Base-by-base conservation (phyloP, 92 coral and sea anemone species). In the Epizoanthus stellaris region DNA sequence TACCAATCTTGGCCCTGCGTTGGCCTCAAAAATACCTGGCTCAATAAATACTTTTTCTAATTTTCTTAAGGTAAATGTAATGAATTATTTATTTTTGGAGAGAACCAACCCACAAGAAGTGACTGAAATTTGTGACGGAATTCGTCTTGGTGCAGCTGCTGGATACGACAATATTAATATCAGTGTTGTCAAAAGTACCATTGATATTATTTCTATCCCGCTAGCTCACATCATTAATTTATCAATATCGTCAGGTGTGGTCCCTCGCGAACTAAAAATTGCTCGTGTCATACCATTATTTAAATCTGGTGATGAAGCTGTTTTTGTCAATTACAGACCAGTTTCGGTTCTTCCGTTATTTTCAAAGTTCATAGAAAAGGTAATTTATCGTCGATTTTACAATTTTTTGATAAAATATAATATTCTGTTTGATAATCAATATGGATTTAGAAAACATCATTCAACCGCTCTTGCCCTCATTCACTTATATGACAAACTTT, bases 361-460 rank as follows among this genome's bases (percentile, higher is more conserved):
- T 30, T 80, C 85, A 5, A 86, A 86, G 45, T 67, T 86, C n/a
- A 62, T 86, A 15, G 89, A 86, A 69, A 86, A 61, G 56, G 71
- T 86, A 30, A 60, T 85, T 23, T 85, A 63, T 61, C 73, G 40
- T 34, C 88, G 82, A 34, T 74, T 73, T 64, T 19, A 36, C 36
- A 53, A 34, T 36, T 85, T 17, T 85, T 38, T 85, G n/a, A 66
- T 56, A 57, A 85, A 58, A 74, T 60, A 56, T 74, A 71, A 71
- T 60, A 73, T 73, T 73, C 82, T 40, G 45, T 40, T 40, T 40
- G 45, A 40, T 40, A 58, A 85, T 85, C 88, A 85, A 73, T 86
- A 86, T 58, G 85, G 89, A 8, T 86, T 86, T 65, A 19, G 89
- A 23, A 86, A 86, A 79, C 40, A 85, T 54, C 85, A 79, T 54